Percentiles rank a stretch among this genome's conserved stretches.
Evolutionary conservation across 35 echinoderm and acorn worm genomes (phyloP).

Genomic region (Ophiothrix spiculata): DNA sequence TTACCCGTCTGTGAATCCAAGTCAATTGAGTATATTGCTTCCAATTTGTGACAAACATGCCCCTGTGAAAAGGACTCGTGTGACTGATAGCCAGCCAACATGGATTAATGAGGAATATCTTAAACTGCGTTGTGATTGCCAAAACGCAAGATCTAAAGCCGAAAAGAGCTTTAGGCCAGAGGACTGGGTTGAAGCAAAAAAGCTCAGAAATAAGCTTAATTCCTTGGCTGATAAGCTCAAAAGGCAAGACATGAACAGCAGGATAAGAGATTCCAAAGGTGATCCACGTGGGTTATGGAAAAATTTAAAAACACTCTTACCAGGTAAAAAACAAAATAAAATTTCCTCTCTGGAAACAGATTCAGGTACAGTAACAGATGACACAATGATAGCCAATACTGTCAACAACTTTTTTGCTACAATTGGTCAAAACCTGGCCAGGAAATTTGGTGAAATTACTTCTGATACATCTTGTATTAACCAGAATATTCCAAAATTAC

Average conservation of each 20-base stretch:
- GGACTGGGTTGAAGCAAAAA: not conserved
- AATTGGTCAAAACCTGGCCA: not conserved
- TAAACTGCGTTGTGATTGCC: not conserved
- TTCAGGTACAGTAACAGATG: not conserved
- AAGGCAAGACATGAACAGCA: not conserved
- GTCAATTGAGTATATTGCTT: too few species aligned
- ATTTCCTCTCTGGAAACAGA: not conserved
- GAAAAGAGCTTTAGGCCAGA: not conserved
- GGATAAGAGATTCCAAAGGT: not conserved
- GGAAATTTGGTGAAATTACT: not conserved
- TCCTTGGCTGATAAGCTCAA: not conserved
- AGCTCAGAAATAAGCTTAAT: not conserved
- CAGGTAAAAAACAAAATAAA: not conserved
- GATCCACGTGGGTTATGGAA: not conserved
- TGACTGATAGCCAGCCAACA: not conserved
- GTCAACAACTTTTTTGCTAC: not conserved
- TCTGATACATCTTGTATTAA: not conserved
- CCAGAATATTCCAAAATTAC: too few species aligned
- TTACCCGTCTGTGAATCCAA: too few species aligned
- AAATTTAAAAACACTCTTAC: not conserved
- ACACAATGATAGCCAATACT: not conserved
- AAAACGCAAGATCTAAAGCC: not conserved
- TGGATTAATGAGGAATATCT: constrained; percentile 1
- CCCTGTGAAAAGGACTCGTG: not conserved
- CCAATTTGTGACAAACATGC: not conserved